Conservation (phyloP, 2,113 vertebrate species). For the Vulpes vulpes region DNA sequence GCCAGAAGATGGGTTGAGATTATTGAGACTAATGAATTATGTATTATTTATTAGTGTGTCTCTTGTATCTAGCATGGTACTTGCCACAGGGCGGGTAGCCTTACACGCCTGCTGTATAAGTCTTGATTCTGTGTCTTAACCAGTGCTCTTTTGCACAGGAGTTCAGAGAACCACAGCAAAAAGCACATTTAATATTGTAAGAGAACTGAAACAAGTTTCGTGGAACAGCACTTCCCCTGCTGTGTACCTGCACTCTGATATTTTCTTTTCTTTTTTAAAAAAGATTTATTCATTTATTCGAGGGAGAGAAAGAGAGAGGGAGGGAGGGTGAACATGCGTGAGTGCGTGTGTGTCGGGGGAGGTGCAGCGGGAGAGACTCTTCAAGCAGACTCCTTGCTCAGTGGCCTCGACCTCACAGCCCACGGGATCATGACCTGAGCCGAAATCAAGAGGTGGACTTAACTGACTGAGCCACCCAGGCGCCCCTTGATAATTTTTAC, state of each 20-base stretch:
- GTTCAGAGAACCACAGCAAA: neutral
- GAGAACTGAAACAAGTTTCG: neutral
- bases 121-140: neutral
- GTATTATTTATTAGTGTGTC: neutral
- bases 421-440: neutral
- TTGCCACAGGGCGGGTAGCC: neutral
- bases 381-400: neutral
- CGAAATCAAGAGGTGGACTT: neutral
- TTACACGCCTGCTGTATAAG: neutral
- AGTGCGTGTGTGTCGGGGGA: neutral
- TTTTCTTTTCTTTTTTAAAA: neutral
- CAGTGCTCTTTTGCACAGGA: conserved; percentile 4
- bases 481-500: neutral
- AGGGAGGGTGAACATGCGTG: neutral
- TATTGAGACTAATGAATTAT: neutral
- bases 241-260: neutral
- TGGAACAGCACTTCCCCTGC: neutral
- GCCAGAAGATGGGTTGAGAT: neutral
- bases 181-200: conserved; percentile 14
- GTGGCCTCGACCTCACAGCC: neutral
- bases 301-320: neutral
- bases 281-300: neutral
- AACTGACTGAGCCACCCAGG: neutral
- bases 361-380: neutral
- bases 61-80: neutral